These are phyloP conservation scores for Notodonta dromedarius DNA, from an alignment of 2,888 invertebrate species.

Conservation along the genomic window DNA sequence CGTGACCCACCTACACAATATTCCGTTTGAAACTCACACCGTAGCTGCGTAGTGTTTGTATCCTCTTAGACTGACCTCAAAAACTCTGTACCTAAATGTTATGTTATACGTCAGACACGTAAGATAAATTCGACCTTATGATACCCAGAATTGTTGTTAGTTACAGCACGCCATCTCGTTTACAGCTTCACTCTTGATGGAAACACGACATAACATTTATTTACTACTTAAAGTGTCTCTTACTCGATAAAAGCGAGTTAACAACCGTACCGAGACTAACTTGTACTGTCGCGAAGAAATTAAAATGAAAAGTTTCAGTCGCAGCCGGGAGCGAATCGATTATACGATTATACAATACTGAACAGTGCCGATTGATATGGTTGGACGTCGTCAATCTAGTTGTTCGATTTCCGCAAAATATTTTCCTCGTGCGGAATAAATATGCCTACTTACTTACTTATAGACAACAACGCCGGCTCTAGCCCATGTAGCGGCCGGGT, in stretches of 20 bases:
- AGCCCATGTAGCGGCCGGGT: no score
- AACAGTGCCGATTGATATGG: constrained; percentile 29
- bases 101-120: no score
- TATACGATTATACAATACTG: constrained; percentile 60
- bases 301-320: constrained; percentile 55
- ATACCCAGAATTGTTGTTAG: no score
- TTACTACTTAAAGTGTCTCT: not conserved
- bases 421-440: constrained; percentile 10
- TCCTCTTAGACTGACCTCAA: no score
- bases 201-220: not conserved
- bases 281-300: constrained; percentile 11
- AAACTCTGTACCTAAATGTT: no score
- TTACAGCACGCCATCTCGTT: no score
- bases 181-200: not conserved
- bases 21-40: no score
- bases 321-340: constrained; percentile 47
- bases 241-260: not conserved
- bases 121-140: no score
- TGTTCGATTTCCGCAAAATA: constrained; percentile 8
- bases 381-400: constrained; percentile 23
- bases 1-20: no score
- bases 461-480: no score
- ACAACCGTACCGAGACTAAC: not conserved
- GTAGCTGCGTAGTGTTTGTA: no score
- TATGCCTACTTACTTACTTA: no score